phyloP scores from a whole-genome alignment of 2,113 vertebrate genomes.

The Brachyhypopomus occidentalis region DNA sequence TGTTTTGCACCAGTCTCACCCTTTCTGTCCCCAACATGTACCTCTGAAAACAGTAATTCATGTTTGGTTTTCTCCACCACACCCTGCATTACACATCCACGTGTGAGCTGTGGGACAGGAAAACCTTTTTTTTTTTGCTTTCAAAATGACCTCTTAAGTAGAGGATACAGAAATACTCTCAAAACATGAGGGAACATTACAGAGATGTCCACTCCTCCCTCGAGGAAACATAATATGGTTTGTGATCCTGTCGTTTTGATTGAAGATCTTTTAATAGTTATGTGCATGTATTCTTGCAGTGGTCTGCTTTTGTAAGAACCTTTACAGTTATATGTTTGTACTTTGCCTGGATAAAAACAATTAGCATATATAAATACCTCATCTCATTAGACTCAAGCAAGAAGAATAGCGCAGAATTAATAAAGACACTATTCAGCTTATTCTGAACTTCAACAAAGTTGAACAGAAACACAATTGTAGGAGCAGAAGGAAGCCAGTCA shows the following conservation, averaged over 20 bases:
- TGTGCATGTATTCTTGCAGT: slow-evolving; percentile 10
- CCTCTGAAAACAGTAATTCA: background rate
- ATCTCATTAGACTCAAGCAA: background rate
- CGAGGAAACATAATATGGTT: slow-evolving; percentile 25
- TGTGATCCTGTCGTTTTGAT: slow-evolving; percentile 16
- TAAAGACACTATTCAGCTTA: background rate
- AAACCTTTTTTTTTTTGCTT: slow-evolving; percentile 8
- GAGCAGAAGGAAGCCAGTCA: slow-evolving; percentile 19
- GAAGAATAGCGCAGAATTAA: background rate
- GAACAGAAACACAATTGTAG: background rate
- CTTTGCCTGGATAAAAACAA: no score
- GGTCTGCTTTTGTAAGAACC: no score
- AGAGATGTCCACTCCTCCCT: slow-evolving; percentile 40
- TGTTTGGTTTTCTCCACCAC: background rate
- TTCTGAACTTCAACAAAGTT: background rate
- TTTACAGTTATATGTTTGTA: no score
- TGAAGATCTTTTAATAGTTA: slow-evolving; percentile 15
- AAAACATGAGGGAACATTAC: slow-evolving; percentile 30
- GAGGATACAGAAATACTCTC: slow-evolving; percentile 40
- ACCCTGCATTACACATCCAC: slow-evolving; percentile 6
- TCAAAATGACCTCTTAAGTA: slow-evolving; percentile 50
- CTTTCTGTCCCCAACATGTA: background rate
- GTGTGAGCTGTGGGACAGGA: background rate
- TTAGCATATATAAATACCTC: background rate
- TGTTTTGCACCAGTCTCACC: background rate